These are phyloP conservation scores for Linurgus olivaceus DNA, from an alignment of 2,797 vertebrate species.

Conservation along the genomic window DNA sequence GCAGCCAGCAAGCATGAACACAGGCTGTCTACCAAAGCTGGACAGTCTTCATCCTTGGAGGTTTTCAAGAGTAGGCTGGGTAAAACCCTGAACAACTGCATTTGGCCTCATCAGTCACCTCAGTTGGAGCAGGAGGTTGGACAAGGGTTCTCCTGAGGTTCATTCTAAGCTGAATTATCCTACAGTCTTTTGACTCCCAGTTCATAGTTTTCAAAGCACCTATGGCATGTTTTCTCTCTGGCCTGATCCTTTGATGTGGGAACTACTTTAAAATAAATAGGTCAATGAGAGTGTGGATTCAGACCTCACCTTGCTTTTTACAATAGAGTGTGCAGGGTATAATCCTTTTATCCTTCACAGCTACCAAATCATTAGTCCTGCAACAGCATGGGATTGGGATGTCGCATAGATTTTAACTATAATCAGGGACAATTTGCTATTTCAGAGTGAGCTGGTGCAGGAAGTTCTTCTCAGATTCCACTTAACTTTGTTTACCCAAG, in stretches of 20 bases:
- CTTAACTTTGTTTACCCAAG: not conserved
- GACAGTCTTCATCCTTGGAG: not conserved
- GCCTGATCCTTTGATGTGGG: not conserved
- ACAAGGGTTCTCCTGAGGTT: not conserved
- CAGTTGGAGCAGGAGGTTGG: not conserved
- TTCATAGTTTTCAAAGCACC: not conserved
- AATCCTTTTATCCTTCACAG: not conserved
- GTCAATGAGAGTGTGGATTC: not conserved
- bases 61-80: not conserved
- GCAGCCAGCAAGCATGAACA: not conserved
- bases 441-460: not conserved
- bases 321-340: rapidly evolving
- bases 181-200: not conserved
- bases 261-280: not conserved
- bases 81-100: not conserved
- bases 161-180: not conserved
- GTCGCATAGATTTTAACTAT: not conserved
- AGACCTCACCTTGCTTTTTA: not conserved
- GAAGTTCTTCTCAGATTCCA: not conserved
- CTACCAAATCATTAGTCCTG: not conserved
- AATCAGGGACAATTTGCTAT: not conserved
- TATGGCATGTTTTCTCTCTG: not conserved
- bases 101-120: not conserved
- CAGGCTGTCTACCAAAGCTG: not conserved
- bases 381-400: not conserved